Conservation (phyloP, 2,113 vertebrate species). For the Ia io region DNA sequence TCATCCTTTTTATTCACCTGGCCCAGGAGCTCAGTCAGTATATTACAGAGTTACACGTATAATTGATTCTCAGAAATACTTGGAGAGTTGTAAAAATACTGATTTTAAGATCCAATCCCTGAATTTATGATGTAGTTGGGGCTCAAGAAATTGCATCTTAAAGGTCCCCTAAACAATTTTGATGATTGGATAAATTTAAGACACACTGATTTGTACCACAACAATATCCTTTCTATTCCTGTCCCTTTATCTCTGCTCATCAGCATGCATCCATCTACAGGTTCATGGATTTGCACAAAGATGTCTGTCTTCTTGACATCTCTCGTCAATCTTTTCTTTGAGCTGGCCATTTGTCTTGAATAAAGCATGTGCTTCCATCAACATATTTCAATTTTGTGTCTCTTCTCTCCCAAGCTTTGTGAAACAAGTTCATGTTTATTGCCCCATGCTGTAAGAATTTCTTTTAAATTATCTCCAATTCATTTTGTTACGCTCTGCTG, state of each 20-base stretch:
- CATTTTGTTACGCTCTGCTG: slow-evolving; percentile 54
- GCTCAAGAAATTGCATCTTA: neutral
- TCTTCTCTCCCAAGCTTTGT: slow-evolving; percentile 37
- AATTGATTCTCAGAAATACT: neutral
- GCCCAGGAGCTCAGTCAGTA: neutral
- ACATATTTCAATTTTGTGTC: slow-evolving; percentile 49
- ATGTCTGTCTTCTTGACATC: slow-evolving; percentile 19
- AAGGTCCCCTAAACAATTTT: neutral
- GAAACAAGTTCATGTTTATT: slow-evolving; percentile 54
- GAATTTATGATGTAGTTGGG: neutral
- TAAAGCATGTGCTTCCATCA: slow-evolving; percentile 11
- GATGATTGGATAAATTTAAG: neutral
- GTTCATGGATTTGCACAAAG: neutral
- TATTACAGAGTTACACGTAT: neutral
- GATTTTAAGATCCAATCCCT: neutral
- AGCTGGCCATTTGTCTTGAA: slow-evolving; percentile 41
- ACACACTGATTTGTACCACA: neutral
- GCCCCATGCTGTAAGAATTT: slow-evolving; percentile 47
- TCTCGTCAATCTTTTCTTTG: neutral
- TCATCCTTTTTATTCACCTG: neutral
- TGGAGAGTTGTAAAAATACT: neutral
- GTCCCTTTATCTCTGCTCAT: neutral
- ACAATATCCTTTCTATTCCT: neutral
- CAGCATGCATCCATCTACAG: neutral
- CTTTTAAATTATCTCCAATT: slow-evolving; percentile 54